These are phyloP conservation scores for Ernsta delagoae DNA, from an alignment of 2,888 invertebrate genomes.

Conservation along the genomic window DNA sequence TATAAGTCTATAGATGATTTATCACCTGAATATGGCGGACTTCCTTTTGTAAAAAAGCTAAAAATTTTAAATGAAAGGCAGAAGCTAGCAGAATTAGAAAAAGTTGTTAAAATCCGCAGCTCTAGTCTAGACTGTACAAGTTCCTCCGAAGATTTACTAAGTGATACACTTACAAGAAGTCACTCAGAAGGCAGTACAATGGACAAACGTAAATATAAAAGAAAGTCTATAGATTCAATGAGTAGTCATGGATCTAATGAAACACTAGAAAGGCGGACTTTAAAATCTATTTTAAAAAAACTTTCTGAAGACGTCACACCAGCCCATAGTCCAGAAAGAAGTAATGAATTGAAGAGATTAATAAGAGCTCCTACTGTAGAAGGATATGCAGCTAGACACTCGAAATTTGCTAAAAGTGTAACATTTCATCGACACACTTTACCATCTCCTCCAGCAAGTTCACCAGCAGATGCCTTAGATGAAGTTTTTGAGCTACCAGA, in stretches of 20 bases:
- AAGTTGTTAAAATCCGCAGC: conserved; percentile 90
- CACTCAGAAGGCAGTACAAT: conserved; percentile 93
- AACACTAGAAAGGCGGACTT: conserved; percentile 91
- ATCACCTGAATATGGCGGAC: conserved; percentile 93
- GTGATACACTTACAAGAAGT: conserved; percentile 88
- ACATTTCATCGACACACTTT: conserved; percentile 94
- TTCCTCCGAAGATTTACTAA: conserved; percentile 84
- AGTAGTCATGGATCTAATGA: conserved; percentile 87
- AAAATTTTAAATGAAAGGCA: conserved; percentile 95
- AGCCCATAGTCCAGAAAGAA: conserved; percentile 74
- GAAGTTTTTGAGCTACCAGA: conserved; percentile 72
- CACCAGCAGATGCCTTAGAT: conserved; percentile 61
- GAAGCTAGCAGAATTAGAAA: conserved; percentile 92
- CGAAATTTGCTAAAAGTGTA: conserved; percentile 94
- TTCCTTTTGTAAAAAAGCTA: conserved; percentile 94
- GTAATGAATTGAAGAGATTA: conserved; percentile 87
- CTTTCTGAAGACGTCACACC: conserved; percentile 88
- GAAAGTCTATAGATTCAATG: conserved; percentile 71
- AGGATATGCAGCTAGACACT: conserved; percentile 95
- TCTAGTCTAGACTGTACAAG: conserved; percentile 91
- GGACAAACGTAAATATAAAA: conserved; percentile 82
- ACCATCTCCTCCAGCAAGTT: conserved; percentile 90
- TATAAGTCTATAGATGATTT: conserved; percentile 94
- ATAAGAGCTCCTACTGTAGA: conserved; percentile 93
- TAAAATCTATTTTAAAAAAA: conserved; percentile 94